These are phyloP conservation scores for Urocynchramus pylzowi DNA, from an alignment of 2,113 vertebrate species.

Conservation along the genomic window DNA sequence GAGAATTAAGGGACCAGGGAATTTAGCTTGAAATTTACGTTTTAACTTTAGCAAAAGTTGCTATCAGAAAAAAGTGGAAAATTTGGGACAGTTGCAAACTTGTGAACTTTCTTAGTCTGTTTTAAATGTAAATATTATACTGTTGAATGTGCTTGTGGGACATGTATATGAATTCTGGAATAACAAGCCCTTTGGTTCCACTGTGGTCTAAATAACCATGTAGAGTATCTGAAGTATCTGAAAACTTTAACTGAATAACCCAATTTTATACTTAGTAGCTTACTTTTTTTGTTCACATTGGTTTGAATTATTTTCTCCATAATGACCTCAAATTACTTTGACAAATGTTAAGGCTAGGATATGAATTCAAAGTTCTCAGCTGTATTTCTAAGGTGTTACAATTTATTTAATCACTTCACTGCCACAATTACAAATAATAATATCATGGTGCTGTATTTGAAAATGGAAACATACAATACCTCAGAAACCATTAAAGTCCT, in stretches of 20 bases:
- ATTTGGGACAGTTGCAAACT: constrained; percentile 27
- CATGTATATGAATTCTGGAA: neutral
- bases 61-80: constrained; percentile 1
- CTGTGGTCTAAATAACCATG: neutral
- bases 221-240: neutral
- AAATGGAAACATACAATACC: neutral
- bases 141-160: constrained; percentile 24
- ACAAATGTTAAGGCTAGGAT: neutral
- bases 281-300: neutral
- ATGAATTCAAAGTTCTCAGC: neutral
- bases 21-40: constrained; percentile 32
- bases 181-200: neutral
- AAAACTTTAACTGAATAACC: neutral
- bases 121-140: constrained; percentile 56
- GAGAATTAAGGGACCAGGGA: neutral
- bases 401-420: neutral
- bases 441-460: neutral
- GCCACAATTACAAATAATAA: neutral
- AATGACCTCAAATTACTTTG: neutral
- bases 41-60: constrained; percentile 36
- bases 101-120: constrained; percentile 36
- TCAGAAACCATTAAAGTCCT: neutral
- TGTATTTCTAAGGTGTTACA: neutral
- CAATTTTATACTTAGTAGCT: neutral
- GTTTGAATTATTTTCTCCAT: neutral